Evolutionary conservation across 1,140 invertebrate genomes (phyloP).

Genomic region (Drosophila dunni): DNA sequence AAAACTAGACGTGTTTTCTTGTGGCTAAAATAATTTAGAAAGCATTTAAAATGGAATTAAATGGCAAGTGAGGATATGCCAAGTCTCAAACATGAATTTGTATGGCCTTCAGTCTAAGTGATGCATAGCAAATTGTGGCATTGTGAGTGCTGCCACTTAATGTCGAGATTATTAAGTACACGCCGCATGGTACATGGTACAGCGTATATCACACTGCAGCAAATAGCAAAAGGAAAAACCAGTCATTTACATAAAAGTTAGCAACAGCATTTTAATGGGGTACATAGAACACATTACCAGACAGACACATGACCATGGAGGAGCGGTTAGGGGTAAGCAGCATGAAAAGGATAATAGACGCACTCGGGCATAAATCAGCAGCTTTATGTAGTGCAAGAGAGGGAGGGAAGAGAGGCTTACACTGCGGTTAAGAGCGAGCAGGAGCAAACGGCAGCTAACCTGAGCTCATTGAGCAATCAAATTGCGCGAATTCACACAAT

Average conservation of each 20-base stretch:
- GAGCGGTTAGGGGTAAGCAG: neutral
- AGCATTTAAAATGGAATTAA: slow-evolving; percentile 1
- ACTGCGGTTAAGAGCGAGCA: no score
- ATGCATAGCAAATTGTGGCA: slow-evolving; percentile 48
- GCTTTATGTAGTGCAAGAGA: slow-evolving; percentile 21
- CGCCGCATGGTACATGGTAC: slow-evolving; percentile 57
- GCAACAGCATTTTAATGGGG: slow-evolving; percentile 44
- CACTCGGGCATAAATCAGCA: slow-evolving; percentile 63
- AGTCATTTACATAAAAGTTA: slow-evolving; percentile 66
- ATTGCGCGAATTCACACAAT: slow-evolving; percentile 64
- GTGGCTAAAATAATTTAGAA: slow-evolving; percentile 10
- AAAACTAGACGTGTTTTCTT: slow-evolving; percentile 1
- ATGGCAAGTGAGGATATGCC: neutral
- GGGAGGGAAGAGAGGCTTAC: no score
- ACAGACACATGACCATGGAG: slow-evolving; percentile 11
- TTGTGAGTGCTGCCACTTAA: slow-evolving; percentile 60
- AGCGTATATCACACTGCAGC: slow-evolving; percentile 53
- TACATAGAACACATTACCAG: slow-evolving; percentile 37
- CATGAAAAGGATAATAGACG: slow-evolving; percentile 54
- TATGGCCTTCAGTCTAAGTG: slow-evolving; percentile 58
- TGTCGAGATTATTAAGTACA: slow-evolving; percentile 76
- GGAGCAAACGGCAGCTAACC: neutral
- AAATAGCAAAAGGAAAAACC: neutral
- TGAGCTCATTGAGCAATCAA: slow-evolving; percentile 69
- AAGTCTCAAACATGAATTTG: neutral